phyloP scores from a whole-genome alignment of 1,140 invertebrate genomes.

The Zaprionus vittiger region DNA sequence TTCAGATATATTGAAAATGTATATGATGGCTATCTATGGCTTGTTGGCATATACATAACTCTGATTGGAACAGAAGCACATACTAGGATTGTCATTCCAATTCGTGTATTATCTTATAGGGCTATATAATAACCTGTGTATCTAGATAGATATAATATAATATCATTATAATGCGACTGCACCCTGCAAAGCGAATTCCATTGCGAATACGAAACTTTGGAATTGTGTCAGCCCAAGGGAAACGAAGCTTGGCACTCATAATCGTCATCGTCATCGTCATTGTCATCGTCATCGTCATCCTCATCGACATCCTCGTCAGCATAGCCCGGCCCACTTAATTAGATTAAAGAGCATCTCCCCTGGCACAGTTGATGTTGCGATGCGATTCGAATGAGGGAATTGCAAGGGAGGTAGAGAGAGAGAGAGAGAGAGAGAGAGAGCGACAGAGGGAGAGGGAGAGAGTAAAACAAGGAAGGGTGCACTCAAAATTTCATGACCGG shows the following conservation, averaged over 20 bases:
- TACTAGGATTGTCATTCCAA: not conserved
- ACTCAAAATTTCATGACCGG: constrained; percentile 76
- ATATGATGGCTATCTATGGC: too few relatives aligned
- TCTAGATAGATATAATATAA: not conserved
- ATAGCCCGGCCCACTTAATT: constrained; percentile 55
- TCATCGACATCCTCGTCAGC: constrained; percentile 1
- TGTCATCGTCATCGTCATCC: constrained; percentile 1
- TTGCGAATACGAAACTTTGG: constrained; percentile 1
- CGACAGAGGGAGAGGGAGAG: too few relatives aligned
- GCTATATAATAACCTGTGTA: too few relatives aligned
- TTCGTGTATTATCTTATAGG: too few relatives aligned
- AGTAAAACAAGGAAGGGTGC: constrained; percentile 57
- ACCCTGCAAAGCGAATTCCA: not conserved
- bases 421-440: too few relatives aligned
- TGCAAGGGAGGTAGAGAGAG: not conserved
- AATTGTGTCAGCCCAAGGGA: not conserved
- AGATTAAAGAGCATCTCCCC: constrained; percentile 67
- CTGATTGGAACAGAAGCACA: too few relatives aligned
- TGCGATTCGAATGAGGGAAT: not conserved
- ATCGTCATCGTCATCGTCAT: constrained; percentile 18
- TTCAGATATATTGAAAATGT: too few relatives aligned
- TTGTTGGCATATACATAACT: too few relatives aligned
- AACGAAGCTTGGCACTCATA: constrained; percentile 1
- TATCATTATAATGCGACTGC: not conserved
- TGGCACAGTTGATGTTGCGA: not conserved